These are phyloP conservation scores for Pituophis catenifer DNA, from an alignment of 2,113 vertebrate species.

Conservation along the genomic window DNA sequence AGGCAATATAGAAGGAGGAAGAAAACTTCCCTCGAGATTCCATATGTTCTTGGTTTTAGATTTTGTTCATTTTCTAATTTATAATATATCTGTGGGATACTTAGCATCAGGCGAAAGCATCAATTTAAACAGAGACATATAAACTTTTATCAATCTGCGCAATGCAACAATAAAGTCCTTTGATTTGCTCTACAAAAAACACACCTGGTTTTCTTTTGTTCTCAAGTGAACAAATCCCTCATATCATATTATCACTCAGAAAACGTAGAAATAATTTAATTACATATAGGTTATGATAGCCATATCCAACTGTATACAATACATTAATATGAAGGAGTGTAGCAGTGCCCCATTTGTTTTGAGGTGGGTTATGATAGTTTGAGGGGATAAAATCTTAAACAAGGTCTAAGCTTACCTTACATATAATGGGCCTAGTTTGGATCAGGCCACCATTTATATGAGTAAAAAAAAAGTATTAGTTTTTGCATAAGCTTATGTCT, in stretches of 20 bases:
- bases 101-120: background rate
- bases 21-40: constrained; percentile 9
- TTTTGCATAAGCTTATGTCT: background rate
- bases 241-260: background rate
- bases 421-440: background rate
- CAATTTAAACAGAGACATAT: background rate
- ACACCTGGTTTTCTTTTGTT: background rate
- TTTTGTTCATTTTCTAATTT: constrained; percentile 6
- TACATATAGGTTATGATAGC: background rate
- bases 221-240: background rate
- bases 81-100: background rate
- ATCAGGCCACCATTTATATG: background rate
- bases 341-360: background rate
- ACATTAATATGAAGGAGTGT: background rate
- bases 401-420: background rate
- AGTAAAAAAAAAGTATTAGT: background rate
- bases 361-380: background rate
- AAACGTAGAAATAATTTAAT: constrained; percentile 8
- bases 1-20: constrained; percentile 17
- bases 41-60: constrained; percentile 12
- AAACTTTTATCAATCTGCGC: background rate
- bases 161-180: background rate
- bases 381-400: background rate
- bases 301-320: background rate
- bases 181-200: background rate